Evolutionary conservation across 1,140 invertebrate species (phyloP).

Genomic region (Cepaea nemoralis): DNA sequence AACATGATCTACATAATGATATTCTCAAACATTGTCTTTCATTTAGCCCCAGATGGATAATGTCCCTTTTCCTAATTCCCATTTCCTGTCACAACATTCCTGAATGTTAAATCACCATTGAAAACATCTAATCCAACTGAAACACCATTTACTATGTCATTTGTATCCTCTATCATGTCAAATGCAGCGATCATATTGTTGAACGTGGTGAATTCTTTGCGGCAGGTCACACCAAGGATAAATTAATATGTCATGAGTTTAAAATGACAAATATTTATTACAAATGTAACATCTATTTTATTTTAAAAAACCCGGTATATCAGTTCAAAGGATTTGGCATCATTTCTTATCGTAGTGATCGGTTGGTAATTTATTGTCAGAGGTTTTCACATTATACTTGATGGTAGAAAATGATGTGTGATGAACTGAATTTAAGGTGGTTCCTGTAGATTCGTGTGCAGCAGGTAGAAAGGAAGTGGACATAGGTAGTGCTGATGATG

Average conservation of each 20-base stretch:
- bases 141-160: no score
- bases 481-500: background rate
- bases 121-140: no score
- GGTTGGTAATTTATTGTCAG: background rate
- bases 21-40: no score
- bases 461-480: background rate
- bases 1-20: background rate
- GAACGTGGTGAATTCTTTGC: background rate
- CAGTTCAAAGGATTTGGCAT: background rate
- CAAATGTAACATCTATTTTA: background rate
- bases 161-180: background rate
- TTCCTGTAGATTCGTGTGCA: background rate
- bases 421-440: background rate
- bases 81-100: no score
- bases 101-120: no score
- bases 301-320: background rate
- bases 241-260: background rate
- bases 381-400: background rate
- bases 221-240: background rate
- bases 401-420: background rate
- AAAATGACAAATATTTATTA: background rate
- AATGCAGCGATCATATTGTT: background rate
- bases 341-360: background rate
- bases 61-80: no score
- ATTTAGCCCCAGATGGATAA: no score